Base-by-base conservation (phyloP, 2,888 invertebrate genomes). In the Yponomeuta malinellus region DNA sequence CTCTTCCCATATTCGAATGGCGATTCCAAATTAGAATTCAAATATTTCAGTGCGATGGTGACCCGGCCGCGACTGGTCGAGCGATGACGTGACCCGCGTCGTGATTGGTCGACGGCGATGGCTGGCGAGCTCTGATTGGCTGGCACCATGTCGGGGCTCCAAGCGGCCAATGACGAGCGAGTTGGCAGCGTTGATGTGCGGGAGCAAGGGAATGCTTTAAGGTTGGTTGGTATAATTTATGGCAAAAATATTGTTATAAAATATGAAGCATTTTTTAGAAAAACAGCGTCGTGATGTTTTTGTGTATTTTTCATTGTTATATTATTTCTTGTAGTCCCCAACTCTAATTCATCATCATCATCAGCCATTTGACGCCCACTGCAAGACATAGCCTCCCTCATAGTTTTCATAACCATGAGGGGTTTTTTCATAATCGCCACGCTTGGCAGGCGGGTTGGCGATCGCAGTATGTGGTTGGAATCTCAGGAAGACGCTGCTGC, bases 141-240 rank as follows among this genome's bases (percentile, higher is more conserved):
- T 59, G 52, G 78, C 80, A 88, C 83, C 75, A 93, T 93, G 92
- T 93, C 92, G 72, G 92, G 92, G 37, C 79, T 93, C 80, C 91
- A 88, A 78, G 81, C 87, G 73, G 85, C 88, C 77, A 82, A 76
- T 68, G 92, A 91, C 71, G 92, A 90, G 71, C 79, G 82, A 73
- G 87, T 92, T 77, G 91, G 90, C 77, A 91, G 92, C 68, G 89
- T 92, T 71, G 92, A 92, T 75, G 92, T 92, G 67, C 80, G 92
- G 75, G 92, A 92, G 76, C 90, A 91, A 75, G 92, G 92, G 72
- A 92, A 84, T 74, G 89, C 92, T 80, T 86, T 91, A 76, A 90
- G 90, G 90, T 90, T 73, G 82, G 84, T 85, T 64, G 2, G 43
- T 8, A 10, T 59, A 12, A 15, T 59, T 59, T 15, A 3, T 1